Percentiles rank a stretch among this genome's conserved stretches.
Evolutionary conservation across 37 sponge, comb jelly and placozoan species (phyloP).

Genomic region (Spongia lamella): DNA sequence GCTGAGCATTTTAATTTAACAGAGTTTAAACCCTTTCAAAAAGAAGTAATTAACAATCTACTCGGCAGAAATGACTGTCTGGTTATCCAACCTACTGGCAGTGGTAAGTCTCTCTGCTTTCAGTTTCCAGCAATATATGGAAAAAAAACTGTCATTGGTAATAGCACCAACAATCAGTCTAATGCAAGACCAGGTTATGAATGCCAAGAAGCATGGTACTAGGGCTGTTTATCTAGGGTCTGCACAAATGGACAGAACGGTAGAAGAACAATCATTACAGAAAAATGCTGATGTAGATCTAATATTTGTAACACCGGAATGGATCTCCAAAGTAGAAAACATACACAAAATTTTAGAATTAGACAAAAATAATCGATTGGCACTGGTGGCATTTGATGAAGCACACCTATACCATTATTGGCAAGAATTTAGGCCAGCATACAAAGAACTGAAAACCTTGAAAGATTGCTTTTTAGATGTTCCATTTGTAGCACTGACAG

Average conservation of each 20-base stretch:
- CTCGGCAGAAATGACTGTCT: conserved; percentile 4
- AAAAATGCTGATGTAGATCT: no score
- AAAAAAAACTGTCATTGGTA: conserved; percentile 15
- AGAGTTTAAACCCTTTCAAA: conserved; percentile 20
- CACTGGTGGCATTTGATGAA: no score
- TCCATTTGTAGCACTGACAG: conserved; percentile 26
- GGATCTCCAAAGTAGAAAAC: no score
- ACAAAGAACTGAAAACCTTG: not conserved
- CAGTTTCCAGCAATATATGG: conserved; percentile 23
- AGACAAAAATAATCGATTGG: no score
- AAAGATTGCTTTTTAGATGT: not conserved
- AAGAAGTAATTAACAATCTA: conserved; percentile 9
- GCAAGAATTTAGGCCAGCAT: conserved; percentile 24
- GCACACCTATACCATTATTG: not conserved
- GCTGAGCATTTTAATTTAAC: conserved; percentile 29
- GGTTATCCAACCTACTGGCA: conserved; percentile 28
- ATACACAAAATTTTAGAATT: no score
- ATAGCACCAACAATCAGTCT: conserved; percentile 37
- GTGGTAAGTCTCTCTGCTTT: conserved; percentile 35
- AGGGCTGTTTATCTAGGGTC: no score
- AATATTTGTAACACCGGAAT: no score
- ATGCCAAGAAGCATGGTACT: no score
- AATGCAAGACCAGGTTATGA: conserved; percentile 16
- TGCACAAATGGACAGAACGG: no score
- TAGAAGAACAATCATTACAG: no score